A percentile compares a stretch with the other conserved stretches of the same genome.
Evolutionary conservation across 2,113 vertebrate genomes (phyloP).

Genomic region (Paradoxurus hermaphroditus): DNA sequence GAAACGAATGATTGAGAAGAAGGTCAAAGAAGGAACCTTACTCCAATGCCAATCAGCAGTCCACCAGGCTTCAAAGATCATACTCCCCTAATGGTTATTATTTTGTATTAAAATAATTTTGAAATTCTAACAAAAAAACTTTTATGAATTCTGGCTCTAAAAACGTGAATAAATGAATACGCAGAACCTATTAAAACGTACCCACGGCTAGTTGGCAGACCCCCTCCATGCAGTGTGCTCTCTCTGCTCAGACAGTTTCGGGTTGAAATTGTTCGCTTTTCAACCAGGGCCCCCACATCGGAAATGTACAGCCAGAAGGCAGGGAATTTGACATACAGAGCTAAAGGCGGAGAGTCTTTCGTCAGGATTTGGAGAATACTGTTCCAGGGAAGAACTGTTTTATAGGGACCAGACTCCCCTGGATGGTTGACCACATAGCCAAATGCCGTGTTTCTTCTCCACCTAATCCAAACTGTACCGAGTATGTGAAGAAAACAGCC

Average conservation of each 20-base stretch:
- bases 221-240: too few species aligned
- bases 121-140: not conserved
- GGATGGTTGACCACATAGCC: not conserved
- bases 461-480: not conserved
- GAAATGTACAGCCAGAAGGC: not conserved
- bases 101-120: conserved; percentile 29
- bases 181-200: not conserved
- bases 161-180: not conserved
- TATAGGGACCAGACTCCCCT: not conserved
- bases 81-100: not conserved
- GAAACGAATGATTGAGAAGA: not conserved
- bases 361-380: not conserved
- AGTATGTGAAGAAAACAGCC: not conserved
- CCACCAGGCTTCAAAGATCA: not conserved
- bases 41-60: not conserved
- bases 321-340: not conserved
- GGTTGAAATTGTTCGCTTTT: not conserved
- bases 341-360: not conserved
- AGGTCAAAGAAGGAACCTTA: conserved; percentile 4
- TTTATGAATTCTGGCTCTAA: not conserved
- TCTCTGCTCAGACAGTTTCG: not conserved
- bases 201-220: not conserved
- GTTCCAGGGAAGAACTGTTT: not conserved
- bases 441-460: not conserved
- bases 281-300: not conserved